phyloP scores from a whole-genome alignment of 2,113 vertebrate genomes.

The Tupaia tana region DNA sequence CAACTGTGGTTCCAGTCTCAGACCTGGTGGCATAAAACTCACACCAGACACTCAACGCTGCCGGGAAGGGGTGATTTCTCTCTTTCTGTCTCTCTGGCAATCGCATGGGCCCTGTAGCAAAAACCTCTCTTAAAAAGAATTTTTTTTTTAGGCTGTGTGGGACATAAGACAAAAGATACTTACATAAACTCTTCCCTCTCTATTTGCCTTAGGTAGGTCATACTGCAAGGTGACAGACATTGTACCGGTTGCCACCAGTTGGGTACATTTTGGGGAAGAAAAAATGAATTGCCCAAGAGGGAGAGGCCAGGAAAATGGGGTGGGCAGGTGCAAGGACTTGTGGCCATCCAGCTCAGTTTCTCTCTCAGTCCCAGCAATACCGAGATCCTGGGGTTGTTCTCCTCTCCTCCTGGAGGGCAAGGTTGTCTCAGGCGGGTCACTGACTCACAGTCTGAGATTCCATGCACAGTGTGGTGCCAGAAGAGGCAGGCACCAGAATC shows the following conservation, averaged over 20 bases:
- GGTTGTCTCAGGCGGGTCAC: background rate
- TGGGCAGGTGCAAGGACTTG: background rate
- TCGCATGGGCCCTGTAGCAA: too few relatives aligned
- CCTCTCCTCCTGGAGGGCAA: background rate
- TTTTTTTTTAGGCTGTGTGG: background rate
- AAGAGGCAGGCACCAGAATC: background rate
- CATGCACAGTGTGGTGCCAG: fast-evolving
- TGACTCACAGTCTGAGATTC: background rate
- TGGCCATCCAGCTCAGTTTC: background rate
- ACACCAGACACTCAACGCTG: too few relatives aligned
- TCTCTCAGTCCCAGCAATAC: background rate
- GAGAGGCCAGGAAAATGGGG: background rate
- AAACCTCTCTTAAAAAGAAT: too few relatives aligned
- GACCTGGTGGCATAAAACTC: too few relatives aligned
- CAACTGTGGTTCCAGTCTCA: too few relatives aligned
- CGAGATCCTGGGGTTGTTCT: background rate
- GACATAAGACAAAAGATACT: background rate
- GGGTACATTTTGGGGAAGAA: background rate
- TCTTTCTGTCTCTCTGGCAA: too few relatives aligned
- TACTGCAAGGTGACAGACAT: background rate
- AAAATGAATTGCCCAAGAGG: background rate
- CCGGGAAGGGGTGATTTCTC: too few relatives aligned
- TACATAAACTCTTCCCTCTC: background rate
- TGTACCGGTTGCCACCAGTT: background rate
- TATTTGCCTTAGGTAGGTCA: background rate